Evolutionary conservation across 35 echinoderm and acorn worm species (phyloP).

Genomic region (Ophiothrix spiculata): DNA sequence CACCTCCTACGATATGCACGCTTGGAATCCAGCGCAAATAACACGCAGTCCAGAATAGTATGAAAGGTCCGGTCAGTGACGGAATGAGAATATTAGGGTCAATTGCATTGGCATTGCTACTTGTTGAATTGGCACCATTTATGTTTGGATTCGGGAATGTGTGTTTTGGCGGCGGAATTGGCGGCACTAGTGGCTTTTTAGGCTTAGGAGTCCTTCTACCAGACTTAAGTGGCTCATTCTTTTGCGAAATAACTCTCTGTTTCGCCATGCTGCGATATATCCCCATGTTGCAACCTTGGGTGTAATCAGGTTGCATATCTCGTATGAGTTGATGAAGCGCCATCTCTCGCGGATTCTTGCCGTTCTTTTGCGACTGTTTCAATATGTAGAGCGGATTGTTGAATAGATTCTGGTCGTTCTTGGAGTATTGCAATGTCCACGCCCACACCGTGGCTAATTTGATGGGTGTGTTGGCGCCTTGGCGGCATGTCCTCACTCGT

Average conservation of each 20-base stretch:
- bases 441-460: constrained; percentile 88
- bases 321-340: not conserved
- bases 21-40: constrained; percentile 91
- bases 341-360: constrained; percentile 12
- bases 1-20: constrained; percentile 84
- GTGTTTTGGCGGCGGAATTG: not conserved
- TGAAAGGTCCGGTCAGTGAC: constrained; percentile 35
- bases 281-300: constrained; percentile 55
- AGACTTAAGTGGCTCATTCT: not conserved
- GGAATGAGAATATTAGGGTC: constrained; percentile 59
- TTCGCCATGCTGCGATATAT: constrained; percentile 49
- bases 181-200: not conserved
- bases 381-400: constrained; percentile 88
- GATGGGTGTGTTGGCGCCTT: constrained; percentile 21
- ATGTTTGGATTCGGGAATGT: constrained; percentile 43
- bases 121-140: constrained; percentile 58
- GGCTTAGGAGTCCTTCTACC: not conserved
- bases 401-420: constrained; percentile 86
- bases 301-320: constrained; percentile 34
- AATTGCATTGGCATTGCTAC: constrained; percentile 17
- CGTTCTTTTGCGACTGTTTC: constrained; percentile 52
- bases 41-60: constrained; percentile 92
- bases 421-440: constrained; percentile 89
- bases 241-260: not conserved
- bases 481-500: constrained; percentile 36